Evolutionary conservation across 1,140 invertebrate genomes (phyloP).

Genomic region (Diorhabda sublineata): DNA sequence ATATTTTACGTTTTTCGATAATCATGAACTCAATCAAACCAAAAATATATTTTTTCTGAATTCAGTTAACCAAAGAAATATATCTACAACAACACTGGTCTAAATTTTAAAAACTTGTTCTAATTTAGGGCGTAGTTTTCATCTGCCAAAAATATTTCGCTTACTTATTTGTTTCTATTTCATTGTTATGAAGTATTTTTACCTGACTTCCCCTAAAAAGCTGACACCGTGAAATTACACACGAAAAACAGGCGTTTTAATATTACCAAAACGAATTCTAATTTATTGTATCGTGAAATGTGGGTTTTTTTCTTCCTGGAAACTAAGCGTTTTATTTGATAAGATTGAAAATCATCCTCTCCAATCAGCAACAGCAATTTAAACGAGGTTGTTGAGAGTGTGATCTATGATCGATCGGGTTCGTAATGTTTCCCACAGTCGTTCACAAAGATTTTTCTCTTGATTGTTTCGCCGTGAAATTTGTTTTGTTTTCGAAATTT

Average conservation of each 20-base stretch:
- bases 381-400: neutral
- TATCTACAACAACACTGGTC: too few species aligned
- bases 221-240: constrained; percentile 11
- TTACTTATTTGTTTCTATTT: neutral
- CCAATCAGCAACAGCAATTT: constrained; percentile 2
- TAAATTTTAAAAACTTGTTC: too few species aligned
- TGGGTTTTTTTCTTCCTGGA: constrained; percentile 4
- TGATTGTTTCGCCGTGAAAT: too few species aligned
- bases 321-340: neutral
- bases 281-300: constrained; percentile 8
- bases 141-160: neutral
- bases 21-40: too few species aligned
- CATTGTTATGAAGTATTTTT: constrained; percentile 4
- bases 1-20: too few species aligned
- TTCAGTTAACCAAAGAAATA: too few species aligned
- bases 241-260: constrained; percentile 9
- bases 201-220: constrained; percentile 6
- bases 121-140: too few species aligned
- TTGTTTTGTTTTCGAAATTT: too few species aligned
- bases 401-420: neutral
- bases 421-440: neutral
- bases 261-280: constrained; percentile 16
- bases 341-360: constrained; percentile 2
- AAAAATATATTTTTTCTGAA: too few species aligned
- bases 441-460: neutral